Conservation (phyloP, 1,140 invertebrate species). For the Adelges cooleyi region DNA sequence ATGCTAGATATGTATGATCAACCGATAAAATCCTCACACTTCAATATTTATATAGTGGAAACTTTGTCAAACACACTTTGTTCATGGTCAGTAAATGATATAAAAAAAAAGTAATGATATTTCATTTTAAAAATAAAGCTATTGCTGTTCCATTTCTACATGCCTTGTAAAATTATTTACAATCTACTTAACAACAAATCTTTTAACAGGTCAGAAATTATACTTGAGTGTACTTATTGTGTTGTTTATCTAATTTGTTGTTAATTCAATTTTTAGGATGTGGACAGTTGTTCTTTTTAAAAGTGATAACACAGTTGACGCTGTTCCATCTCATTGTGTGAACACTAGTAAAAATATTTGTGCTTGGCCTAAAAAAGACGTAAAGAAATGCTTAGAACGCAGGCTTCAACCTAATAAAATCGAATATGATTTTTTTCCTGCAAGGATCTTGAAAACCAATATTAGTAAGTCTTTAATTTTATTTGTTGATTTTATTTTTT, state of each 20-base stretch:
- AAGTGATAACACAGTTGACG: neutral
- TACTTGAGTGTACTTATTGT: neutral
- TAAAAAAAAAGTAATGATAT: neutral
- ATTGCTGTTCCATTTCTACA: too few relatives aligned
- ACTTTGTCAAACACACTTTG: too few relatives aligned
- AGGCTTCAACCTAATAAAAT: neutral
- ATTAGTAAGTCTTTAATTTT: neutral
- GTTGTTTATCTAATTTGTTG: neutral
- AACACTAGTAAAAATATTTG: neutral
- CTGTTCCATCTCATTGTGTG: neutral
- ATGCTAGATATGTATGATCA: too few relatives aligned
- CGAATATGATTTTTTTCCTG: neutral
- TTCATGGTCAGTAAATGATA: too few relatives aligned
- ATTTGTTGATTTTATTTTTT: neutral
- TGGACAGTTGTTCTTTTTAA: neutral
- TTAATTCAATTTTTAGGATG: neutral
- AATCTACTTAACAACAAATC: too few relatives aligned
- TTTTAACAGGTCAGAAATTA: too few relatives aligned
- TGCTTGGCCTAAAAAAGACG: neutral
- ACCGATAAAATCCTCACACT: too few relatives aligned
- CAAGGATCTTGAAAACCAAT: neutral
- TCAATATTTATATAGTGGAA: too few relatives aligned
- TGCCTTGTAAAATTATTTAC: too few relatives aligned
- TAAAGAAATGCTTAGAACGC: neutral
- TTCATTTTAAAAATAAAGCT: neutral